phyloP scores from a whole-genome alignment of 2,888 invertebrate genomes.

The Venusia cambrica region DNA sequence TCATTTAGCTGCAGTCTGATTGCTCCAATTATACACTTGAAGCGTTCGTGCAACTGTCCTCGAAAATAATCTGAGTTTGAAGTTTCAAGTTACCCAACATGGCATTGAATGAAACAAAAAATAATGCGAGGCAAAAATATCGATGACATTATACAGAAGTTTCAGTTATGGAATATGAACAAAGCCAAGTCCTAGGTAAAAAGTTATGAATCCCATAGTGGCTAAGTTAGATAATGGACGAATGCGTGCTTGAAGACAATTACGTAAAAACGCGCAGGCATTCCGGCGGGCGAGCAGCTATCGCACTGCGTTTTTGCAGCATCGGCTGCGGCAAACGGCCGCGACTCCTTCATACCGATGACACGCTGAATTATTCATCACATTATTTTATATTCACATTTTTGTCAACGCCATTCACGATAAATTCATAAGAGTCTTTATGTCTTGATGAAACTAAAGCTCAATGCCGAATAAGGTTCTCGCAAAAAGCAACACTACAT shows the following conservation, averaged over 20 bases:
- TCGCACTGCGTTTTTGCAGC: slow-evolving; percentile 57
- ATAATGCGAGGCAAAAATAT: slow-evolving; percentile 13
- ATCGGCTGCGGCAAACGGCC: slow-evolving; percentile 48
- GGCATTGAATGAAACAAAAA: slow-evolving; percentile 16
- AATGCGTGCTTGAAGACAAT: slow-evolving; percentile 76
- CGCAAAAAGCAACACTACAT: slow-evolving; percentile 55
- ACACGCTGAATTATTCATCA: slow-evolving; percentile 79
- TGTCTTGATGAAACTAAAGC: slow-evolving; percentile 80
- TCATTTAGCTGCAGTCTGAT: slow-evolving; percentile 13
- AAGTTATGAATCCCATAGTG: slow-evolving; percentile 34
- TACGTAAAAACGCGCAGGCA: slow-evolving; percentile 75
- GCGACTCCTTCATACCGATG: slow-evolving; percentile 71
- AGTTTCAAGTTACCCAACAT: slow-evolving; percentile 18
- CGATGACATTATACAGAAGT: slow-evolving; percentile 28
- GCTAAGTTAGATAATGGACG: slow-evolving; percentile 70
- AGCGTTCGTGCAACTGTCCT: slow-evolving; percentile 11
- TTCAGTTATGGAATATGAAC: slow-evolving; percentile 34
- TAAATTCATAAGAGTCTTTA: slow-evolving; percentile 78
- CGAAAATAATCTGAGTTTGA: slow-evolving; percentile 17
- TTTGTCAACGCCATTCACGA: slow-evolving; percentile 78
- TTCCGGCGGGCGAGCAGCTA: slow-evolving; percentile 61
- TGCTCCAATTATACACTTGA: slow-evolving; percentile 17
- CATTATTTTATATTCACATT: slow-evolving; percentile 79
- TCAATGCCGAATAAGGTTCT: slow-evolving; percentile 62
- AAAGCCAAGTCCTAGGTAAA: slow-evolving; percentile 32